Conservation (phyloP, 2,888 invertebrate species). For the Ophion ventricosus region DNA sequence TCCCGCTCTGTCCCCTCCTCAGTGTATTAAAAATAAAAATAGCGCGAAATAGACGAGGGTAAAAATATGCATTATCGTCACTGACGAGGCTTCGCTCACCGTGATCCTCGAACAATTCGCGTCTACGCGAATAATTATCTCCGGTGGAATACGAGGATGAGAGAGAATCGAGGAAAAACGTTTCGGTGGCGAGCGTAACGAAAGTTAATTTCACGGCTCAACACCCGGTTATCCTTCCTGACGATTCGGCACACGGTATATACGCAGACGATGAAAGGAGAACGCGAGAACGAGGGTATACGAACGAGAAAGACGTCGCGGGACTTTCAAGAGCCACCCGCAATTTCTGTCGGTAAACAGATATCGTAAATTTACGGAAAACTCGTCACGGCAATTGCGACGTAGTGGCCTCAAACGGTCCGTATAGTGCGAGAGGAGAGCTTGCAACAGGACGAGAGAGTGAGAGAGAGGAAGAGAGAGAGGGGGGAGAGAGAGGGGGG, state of each 20-base stretch:
- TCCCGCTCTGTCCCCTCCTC: too few species aligned
- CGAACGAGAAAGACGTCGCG: slow-evolving; percentile 48
- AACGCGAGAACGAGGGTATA: neutral
- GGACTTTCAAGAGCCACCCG: slow-evolving; percentile 75
- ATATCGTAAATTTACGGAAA: slow-evolving; percentile 70
- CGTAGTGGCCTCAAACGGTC: slow-evolving; percentile 23
- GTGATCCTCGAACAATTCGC: neutral
- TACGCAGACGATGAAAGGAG: slow-evolving; percentile 5
- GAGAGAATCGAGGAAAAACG: slow-evolving; percentile 20
- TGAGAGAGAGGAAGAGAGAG: neutral
- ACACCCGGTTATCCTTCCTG: slow-evolving; percentile 37
- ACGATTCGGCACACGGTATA: slow-evolving; percentile 10
- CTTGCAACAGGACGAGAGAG: neutral
- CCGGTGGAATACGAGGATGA: slow-evolving; percentile 1
- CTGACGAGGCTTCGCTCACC: neutral
- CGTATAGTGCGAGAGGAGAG: neutral
- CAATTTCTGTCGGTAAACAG: slow-evolving; percentile 79
- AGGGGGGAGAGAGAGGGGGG: neutral
- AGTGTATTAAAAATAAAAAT: too few species aligned
- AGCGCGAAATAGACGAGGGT: neutral
- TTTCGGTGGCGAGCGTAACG: slow-evolving; percentile 61
- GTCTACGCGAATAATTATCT: slow-evolving; percentile 23
- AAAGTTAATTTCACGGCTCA: slow-evolving; percentile 62
- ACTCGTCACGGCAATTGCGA: slow-evolving; percentile 56
- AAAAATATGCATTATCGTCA: neutral